These are phyloP conservation scores for Diarsia mendica DNA, from an alignment of 2,888 invertebrate species.

Conservation along the genomic window DNA sequence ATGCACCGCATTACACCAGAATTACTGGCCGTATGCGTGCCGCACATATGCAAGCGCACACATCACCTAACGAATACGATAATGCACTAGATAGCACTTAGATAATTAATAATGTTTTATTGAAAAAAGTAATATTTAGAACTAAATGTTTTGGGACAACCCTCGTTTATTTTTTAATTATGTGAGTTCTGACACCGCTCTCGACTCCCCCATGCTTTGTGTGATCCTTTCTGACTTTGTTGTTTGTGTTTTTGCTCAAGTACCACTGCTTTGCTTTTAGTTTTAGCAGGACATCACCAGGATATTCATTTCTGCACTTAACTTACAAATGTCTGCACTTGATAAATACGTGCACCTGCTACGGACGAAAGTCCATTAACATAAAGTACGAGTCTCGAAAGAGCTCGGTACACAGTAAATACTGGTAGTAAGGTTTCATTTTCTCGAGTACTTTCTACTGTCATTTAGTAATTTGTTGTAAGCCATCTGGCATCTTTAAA, in stretches of 20 bases:
- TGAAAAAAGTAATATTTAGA: slow-evolving; percentile 84
- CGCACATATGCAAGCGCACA: slow-evolving; percentile 90
- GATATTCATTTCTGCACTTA: slow-evolving; percentile 62
- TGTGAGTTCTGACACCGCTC: slow-evolving; percentile 87
- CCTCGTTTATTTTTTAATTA: slow-evolving; percentile 87
- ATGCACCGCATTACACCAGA: slow-evolving; percentile 91
- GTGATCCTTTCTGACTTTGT: slow-evolving; percentile 72
- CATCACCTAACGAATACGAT: slow-evolving; percentile 89
- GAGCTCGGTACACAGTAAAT: slow-evolving; percentile 58
- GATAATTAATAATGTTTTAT: slow-evolving; percentile 85
- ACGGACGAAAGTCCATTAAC: slow-evolving; percentile 63
- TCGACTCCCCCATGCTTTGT: slow-evolving; percentile 84
- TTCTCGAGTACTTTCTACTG: slow-evolving; percentile 50
- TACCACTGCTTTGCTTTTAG: slow-evolving; percentile 69
- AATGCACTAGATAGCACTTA: slow-evolving; percentile 90
- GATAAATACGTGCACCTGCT: slow-evolving; percentile 59
- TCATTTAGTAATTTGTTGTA: slow-evolving; percentile 40
- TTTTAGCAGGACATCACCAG: slow-evolving; percentile 70
- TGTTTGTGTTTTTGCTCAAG: slow-evolving; percentile 71
- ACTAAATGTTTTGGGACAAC: slow-evolving; percentile 90
- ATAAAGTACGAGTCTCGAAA: slow-evolving; percentile 59
- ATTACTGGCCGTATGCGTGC: slow-evolving; percentile 91
- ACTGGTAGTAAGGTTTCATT: slow-evolving; percentile 54
- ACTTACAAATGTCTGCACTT: slow-evolving; percentile 58
- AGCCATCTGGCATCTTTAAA: slow-evolving; percentile 28